Evolutionary conservation across 37 sponge, comb jelly and placozoan species (phyloP).

Genomic region (Crambe crambe): DNA sequence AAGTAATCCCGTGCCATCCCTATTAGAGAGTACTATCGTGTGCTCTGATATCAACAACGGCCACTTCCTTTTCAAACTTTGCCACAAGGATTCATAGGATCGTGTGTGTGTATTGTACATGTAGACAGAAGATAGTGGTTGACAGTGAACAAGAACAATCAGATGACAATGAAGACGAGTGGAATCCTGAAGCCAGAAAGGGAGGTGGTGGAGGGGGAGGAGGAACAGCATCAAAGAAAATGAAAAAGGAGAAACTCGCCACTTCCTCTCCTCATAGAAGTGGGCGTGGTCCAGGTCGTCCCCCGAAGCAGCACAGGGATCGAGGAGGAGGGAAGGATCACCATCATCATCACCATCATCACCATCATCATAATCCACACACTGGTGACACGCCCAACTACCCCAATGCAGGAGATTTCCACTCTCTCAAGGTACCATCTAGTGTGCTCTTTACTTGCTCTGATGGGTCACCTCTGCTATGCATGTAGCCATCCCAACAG

Average conservation of each 20-base stretch:
- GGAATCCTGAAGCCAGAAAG: slow-evolving; percentile 41
- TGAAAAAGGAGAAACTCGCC: background rate
- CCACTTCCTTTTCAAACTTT: no score
- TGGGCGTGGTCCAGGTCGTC: slow-evolving; percentile 34
- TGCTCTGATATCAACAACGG: no score
- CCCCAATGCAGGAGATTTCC: background rate
- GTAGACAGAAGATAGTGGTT: slow-evolving; percentile 25
- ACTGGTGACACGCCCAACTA: no score
- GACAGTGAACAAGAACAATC: slow-evolving; percentile 55
- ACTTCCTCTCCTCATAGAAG: slow-evolving; percentile 20
- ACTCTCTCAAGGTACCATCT: slow-evolving; percentile 4
- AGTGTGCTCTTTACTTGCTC: no score
- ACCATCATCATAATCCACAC: no score
- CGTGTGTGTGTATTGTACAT: no score
- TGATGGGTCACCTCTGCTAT: no score
- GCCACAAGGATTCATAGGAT: no score
- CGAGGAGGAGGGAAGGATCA: background rate
- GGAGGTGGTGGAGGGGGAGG: background rate
- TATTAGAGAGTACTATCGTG: no score
- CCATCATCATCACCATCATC: background rate
- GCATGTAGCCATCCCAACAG: slow-evolving; percentile 48
- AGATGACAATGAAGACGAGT: slow-evolving; percentile 72
- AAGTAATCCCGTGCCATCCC: no score
- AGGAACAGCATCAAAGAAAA: background rate
- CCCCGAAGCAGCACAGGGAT: slow-evolving; percentile 28